Conservation (phyloP, 1,140 invertebrate genomes). For the Danaus melanippus region DNA sequence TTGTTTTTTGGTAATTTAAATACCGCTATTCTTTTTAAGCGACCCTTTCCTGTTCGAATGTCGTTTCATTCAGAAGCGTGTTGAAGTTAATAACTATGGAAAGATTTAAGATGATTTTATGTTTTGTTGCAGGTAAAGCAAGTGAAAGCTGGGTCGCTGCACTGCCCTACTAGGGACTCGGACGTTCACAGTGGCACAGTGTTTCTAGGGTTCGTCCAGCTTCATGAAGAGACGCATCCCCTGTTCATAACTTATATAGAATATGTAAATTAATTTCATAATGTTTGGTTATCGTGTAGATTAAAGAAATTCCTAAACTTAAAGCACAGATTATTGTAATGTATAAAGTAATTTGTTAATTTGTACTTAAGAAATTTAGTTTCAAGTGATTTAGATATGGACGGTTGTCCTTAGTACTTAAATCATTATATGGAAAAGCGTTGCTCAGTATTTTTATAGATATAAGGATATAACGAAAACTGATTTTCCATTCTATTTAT, state of each 20-base stretch:
- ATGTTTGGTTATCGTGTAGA: conserved; percentile 28
- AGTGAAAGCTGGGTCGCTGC: conserved; percentile 47
- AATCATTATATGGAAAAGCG: conserved; percentile 56
- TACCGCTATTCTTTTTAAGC: conserved; percentile 61
- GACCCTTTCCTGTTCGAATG: conserved; percentile 41
- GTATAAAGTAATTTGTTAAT: conserved; percentile 42
- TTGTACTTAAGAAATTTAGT: conserved; percentile 46
- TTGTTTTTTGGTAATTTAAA: conserved; percentile 66
- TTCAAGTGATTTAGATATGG: conserved; percentile 39
- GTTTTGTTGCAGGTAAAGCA: conserved; percentile 63
- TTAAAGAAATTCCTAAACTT: conserved; percentile 40
- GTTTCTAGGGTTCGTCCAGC: conserved; percentile 26
- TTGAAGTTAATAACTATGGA: conserved; percentile 12
- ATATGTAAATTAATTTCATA: conserved; percentile 26
- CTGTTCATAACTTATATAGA: conserved; percentile 10
- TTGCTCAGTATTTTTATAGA: conserved; percentile 71
- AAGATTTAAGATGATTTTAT: background rate
- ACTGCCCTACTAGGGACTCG: conserved; percentile 34
- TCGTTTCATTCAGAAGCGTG: conserved; percentile 28
- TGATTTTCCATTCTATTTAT: conserved; percentile 58
- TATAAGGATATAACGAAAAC: conserved; percentile 53
- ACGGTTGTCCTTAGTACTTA: conserved; percentile 45
- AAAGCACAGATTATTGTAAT: conserved; percentile 51
- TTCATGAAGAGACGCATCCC: background rate
- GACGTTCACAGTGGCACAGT: conserved; percentile 55